Conservation (phyloP, 2,797 vertebrate genomes). For the Hozukius guyotensis region DNA sequence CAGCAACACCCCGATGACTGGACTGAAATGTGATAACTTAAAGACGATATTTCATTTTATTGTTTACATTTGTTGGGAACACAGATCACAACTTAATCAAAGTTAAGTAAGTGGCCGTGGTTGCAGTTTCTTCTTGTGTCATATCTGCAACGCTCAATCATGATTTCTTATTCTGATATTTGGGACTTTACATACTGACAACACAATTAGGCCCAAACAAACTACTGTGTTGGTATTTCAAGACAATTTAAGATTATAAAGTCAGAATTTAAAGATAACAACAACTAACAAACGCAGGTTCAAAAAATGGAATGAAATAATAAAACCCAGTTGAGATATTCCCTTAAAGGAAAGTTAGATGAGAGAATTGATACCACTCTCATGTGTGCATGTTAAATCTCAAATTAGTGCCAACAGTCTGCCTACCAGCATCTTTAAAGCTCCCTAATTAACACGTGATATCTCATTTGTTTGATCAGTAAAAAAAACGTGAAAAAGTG, state of each 20-base stretch:
- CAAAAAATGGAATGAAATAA: not conserved
- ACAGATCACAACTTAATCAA: constrained; percentile 16
- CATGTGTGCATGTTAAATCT: not conserved
- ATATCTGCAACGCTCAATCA: not conserved
- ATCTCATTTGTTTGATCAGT: not conserved
- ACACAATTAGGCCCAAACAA: not conserved
- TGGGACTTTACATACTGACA: not conserved
- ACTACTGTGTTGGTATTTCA: not conserved
- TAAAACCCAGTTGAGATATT: not conserved
- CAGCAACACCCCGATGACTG: not conserved
- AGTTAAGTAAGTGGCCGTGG: not conserved
- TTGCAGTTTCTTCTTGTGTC: not conserved
- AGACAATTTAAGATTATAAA: not conserved
- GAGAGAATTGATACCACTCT: not conserved
- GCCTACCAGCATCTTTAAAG: not conserved
- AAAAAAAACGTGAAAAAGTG: not conserved
- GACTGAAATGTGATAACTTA: constrained; percentile 9
- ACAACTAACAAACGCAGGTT: not conserved
- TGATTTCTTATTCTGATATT: not conserved
- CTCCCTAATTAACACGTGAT: not conserved
- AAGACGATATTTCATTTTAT: constrained; percentile 8
- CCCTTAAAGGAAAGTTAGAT: not conserved
- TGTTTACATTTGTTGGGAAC: constrained; percentile 32
- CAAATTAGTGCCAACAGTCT: not conserved
- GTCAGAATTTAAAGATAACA: not conserved